Percentiles rank a stretch among this genome's conserved stretches.
Evolutionary conservation across 2,888 invertebrate species (phyloP).

Genomic region (Crematogaster levior): DNA sequence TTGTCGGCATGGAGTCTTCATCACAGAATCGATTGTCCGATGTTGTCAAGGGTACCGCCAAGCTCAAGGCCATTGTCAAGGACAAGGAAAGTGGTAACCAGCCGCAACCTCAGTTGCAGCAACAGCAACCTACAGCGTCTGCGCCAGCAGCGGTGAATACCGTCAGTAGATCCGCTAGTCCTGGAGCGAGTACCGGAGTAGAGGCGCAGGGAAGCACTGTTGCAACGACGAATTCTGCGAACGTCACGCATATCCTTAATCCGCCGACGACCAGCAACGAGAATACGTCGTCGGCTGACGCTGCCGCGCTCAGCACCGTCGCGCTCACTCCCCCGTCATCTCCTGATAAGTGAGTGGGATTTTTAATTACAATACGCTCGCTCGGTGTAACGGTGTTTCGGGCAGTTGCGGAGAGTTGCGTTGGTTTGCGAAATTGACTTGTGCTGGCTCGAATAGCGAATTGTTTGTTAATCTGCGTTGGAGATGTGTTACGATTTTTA

Average conservation of each 20-base stretch:
- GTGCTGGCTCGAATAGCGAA: neutral
- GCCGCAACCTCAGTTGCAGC: constrained; percentile 60
- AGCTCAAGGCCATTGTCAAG: constrained; percentile 86
- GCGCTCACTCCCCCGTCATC: constrained; percentile 88
- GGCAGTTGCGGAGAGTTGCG: constrained; percentile 50
- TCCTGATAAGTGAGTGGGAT: constrained; percentile 88
- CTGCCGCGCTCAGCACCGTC: constrained; percentile 84
- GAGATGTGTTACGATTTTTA: constrained; percentile 26
- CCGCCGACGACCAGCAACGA: constrained; percentile 81
- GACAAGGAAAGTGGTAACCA: constrained; percentile 76
- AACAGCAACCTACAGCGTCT: constrained; percentile 66
- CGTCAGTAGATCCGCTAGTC: constrained; percentile 83
- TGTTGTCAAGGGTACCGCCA: constrained; percentile 92
- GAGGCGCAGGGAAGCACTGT: constrained; percentile 65
- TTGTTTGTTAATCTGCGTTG: constrained; percentile 15
- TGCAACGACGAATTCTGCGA: constrained; percentile 72
- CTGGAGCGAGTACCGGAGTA: constrained; percentile 73
- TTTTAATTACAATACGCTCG: constrained; percentile 76
- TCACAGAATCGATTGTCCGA: constrained; percentile 90
- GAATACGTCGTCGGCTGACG: constrained; percentile 83
- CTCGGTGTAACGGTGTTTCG: constrained; percentile 42
- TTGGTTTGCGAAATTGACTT: constrained; percentile 16
- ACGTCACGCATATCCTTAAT: constrained; percentile 77
- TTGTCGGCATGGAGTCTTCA: constrained; percentile 67
- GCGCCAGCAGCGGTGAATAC: constrained; percentile 65